These are phyloP conservation scores for Drosophila hamatofila DNA, from an alignment of 2,888 invertebrate species.

Conservation along the genomic window DNA sequence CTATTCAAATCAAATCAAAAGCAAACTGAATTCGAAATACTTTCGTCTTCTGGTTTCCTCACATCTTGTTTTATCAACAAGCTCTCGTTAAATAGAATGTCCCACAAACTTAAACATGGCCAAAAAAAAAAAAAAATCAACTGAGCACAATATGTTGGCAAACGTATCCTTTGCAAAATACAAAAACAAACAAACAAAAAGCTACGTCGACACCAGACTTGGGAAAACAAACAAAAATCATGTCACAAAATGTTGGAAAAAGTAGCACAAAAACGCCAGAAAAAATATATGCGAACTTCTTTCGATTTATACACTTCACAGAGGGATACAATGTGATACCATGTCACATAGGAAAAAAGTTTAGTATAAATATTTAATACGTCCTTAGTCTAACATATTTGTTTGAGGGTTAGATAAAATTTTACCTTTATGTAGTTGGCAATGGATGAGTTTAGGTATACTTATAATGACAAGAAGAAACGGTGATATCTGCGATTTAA, in stretches of 20 bases:
- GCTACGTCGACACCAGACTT: constrained; percentile 65
- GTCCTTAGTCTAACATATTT: neutral
- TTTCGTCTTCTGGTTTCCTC: neutral
- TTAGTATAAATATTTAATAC: neutral
- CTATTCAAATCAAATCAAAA: neutral
- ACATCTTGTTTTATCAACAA: constrained; percentile 16
- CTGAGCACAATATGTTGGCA: constrained; percentile 15
- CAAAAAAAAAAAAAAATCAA: constrained; percentile 8
- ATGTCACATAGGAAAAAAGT: neutral
- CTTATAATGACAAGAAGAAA: neutral
- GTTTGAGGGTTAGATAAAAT: neutral
- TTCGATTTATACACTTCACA: neutral
- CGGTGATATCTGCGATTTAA: too few relatives aligned
- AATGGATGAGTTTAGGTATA: neutral
- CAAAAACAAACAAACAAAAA: constrained; percentile 47
- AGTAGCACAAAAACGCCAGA: constrained; percentile 40
- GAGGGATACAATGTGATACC: neutral
- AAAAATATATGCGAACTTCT: constrained; percentile 11
- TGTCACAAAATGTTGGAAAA: constrained; percentile 50
- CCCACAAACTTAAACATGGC: constrained; percentile 32
- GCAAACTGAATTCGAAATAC: neutral
- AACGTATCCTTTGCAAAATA: constrained; percentile 45
- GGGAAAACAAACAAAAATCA: constrained; percentile 53
- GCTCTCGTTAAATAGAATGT: constrained; percentile 51
- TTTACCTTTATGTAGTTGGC: neutral